Conservation (phyloP, 2,113 vertebrate genomes). For the Tachysurus vachellii region DNA sequence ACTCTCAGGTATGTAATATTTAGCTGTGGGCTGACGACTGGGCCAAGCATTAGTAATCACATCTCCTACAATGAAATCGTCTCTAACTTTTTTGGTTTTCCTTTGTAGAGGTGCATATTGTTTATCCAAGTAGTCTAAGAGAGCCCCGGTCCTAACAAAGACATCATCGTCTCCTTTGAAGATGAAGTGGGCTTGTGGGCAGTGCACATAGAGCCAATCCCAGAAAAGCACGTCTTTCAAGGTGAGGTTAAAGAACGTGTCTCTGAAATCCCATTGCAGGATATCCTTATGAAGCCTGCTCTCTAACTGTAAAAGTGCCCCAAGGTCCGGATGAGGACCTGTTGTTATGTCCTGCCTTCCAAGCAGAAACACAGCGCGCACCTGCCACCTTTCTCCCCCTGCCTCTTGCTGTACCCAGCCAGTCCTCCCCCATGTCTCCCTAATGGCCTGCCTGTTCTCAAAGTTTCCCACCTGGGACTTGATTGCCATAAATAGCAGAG, state of each 20-base stretch:
- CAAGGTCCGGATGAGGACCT: slow-evolving; percentile 71
- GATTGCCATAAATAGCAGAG: slow-evolving; percentile 73
- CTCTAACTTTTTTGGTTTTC: slow-evolving; percentile 42
- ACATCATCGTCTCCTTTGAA: slow-evolving; percentile 82
- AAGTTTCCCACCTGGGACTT: slow-evolving; percentile 79
- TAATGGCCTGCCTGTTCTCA: slow-evolving; percentile 78
- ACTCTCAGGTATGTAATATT: slow-evolving; percentile 77
- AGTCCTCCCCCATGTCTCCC: slow-evolving; percentile 75
- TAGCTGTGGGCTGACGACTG: slow-evolving; percentile 68
- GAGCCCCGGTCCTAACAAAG: slow-evolving; percentile 71
- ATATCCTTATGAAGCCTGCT: slow-evolving; percentile 70
- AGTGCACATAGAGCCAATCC: slow-evolving; percentile 70
- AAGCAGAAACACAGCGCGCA: slow-evolving; percentile 74
- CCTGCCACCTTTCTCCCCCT: slow-evolving; percentile 51
- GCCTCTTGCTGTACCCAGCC: slow-evolving; percentile 61
- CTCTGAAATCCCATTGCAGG: slow-evolving; percentile 78
- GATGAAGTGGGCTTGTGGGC: slow-evolving; percentile 66
- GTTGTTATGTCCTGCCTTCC: slow-evolving; percentile 70
- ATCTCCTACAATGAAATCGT: slow-evolving; percentile 72
- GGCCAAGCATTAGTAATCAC: slow-evolving; percentile 73
- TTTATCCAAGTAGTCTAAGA: slow-evolving; percentile 69
- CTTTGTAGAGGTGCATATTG: slow-evolving; percentile 18
- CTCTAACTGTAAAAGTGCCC: slow-evolving; percentile 69
- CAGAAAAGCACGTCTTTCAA: slow-evolving; percentile 80
- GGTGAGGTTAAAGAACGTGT: slow-evolving; percentile 79